Evolutionary conservation across 2,797 vertebrate species (phyloP).

Genomic region (Silurus lanzhouensis): DNA sequence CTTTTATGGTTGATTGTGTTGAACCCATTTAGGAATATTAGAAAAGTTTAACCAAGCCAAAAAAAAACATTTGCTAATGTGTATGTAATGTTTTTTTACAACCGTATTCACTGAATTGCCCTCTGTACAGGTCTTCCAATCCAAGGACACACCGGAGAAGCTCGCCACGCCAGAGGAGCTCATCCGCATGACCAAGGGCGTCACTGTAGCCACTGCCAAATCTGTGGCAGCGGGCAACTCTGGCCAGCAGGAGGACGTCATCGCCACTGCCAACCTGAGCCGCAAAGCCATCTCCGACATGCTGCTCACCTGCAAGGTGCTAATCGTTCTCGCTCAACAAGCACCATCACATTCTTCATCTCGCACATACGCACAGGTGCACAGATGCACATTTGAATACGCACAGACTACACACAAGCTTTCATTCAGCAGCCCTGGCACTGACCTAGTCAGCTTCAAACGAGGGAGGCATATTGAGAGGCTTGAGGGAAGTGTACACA

Average conservation of each 20-base stretch:
- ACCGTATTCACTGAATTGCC: slow-evolving; percentile 20
- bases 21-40: not conserved
- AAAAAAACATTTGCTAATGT: not conserved
- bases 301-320: slow-evolving; percentile 95
- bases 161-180: slow-evolving; percentile 92
- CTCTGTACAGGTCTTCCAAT: slow-evolving; percentile 86
- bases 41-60: not conserved
- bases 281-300: slow-evolving; percentile 96
- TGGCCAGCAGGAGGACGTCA: slow-evolving; percentile 93
- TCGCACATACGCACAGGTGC: slow-evolving; percentile 17
- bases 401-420: not conserved
- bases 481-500: slow-evolving; percentile 16
- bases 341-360: slow-evolving; percentile 26
- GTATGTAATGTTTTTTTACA: not conserved
- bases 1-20: not conserved
- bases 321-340: slow-evolving; percentile 57
- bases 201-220: slow-evolving; percentile 96
- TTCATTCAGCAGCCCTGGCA: slow-evolving; percentile 29
- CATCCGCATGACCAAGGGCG: slow-evolving; percentile 97
- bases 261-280: slow-evolving; percentile 96
- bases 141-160: slow-evolving; percentile 88
- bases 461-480: slow-evolving; percentile 1
- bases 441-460: slow-evolving; percentile 7
- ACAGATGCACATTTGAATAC: slow-evolving; percentile 10
- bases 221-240: slow-evolving; percentile 97